These are phyloP conservation scores for Eucidaris tribuloides DNA, from an alignment of 35 echinoderm and acorn worm genomes.

Conservation along the genomic window DNA sequence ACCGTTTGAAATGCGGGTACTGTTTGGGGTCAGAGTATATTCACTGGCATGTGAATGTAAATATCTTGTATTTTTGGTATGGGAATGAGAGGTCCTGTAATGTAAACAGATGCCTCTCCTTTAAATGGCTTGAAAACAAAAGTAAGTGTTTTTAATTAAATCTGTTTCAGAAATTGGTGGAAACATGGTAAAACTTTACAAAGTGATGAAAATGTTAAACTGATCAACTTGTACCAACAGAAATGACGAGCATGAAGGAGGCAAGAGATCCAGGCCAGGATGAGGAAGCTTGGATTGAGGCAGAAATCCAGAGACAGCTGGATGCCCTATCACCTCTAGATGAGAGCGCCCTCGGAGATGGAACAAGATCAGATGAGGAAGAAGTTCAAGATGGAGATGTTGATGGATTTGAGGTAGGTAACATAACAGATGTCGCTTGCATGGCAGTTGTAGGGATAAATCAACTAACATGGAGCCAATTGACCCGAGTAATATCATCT, in stretches of 20 bases:
- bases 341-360: constrained; percentile 14
- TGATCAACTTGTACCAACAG: no score
- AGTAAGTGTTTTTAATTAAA: no score
- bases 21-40: no score
- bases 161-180: no score
- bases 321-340: constrained; percentile 18
- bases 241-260: neutral
- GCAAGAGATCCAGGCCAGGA: neutral
- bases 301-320: constrained; percentile 46
- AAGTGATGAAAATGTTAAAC: no score
- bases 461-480: neutral
- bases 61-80: no score
- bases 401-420: neutral
- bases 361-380: constrained; percentile 2
- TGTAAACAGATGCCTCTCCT: no score
- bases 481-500: neutral
- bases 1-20: no score
- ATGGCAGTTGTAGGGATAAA: neutral
- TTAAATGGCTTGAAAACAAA: no score
- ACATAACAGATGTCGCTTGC: neutral
- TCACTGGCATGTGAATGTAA: no score
- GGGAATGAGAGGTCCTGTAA: no score
- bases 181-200: no score
- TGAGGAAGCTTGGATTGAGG: constrained; percentile 54
- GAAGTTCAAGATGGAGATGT: neutral